Conservation (phyloP, 2,888 invertebrate species). For the Arrhopalites spinosus region DNA sequence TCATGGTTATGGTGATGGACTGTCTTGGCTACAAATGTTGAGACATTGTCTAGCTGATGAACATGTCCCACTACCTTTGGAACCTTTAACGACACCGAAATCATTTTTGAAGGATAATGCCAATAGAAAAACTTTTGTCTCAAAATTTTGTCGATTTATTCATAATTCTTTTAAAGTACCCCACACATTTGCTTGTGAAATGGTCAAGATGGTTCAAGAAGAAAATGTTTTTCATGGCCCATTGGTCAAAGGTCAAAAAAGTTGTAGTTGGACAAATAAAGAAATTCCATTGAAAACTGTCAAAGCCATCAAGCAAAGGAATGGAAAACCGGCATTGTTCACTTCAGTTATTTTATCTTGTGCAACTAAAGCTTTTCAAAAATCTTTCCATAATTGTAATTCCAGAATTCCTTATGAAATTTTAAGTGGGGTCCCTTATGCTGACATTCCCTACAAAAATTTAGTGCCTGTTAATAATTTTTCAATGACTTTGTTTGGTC, state of each 20-base stretch:
- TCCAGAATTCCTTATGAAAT: conserved; percentile 43
- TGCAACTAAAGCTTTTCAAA: conserved; percentile 45
- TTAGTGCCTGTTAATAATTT: conserved; percentile 48
- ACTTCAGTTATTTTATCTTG: conserved; percentile 46
- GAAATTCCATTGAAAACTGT: conserved; percentile 43
- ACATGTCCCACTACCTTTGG: conserved; percentile 42
- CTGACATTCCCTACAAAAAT: conserved; percentile 45
- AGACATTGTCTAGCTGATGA: conserved; percentile 48
- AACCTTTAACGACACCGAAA: conserved; percentile 43
- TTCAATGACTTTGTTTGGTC: conserved; percentile 44
- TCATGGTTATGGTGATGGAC: conserved; percentile 50
- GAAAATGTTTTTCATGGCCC: conserved; percentile 47
- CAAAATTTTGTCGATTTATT: not conserved
- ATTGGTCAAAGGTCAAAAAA: conserved; percentile 40
- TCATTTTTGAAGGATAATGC: not conserved
- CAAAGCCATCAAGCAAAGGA: conserved; percentile 41
- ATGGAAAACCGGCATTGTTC: conserved; percentile 26
- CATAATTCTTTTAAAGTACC: conserved; percentile 35
- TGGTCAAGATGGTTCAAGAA: conserved; percentile 41
- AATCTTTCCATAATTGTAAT: conserved; percentile 42
- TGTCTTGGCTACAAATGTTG: conserved; percentile 52
- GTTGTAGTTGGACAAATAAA: conserved; percentile 45
- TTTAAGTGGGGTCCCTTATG: conserved; percentile 47
- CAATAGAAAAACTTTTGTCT: not conserved
- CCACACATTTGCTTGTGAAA: conserved; percentile 46